A percentile compares a stretch with the other conserved stretches of the same genome.
These are phyloP conservation scores for Danaus chrysippus DNA, from an alignment of 2,888 invertebrate genomes.

Conservation along the genomic window DNA sequence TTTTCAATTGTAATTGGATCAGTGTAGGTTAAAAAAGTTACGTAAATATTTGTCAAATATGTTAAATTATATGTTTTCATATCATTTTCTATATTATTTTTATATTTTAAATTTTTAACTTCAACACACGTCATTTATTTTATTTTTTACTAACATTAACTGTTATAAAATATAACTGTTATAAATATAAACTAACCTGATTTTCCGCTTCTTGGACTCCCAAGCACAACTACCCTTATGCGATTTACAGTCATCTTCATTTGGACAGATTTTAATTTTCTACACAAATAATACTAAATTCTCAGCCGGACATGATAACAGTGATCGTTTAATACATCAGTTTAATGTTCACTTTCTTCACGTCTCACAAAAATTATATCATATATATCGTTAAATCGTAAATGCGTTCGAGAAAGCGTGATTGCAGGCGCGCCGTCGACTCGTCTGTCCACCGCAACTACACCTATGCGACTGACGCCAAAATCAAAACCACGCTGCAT, in stretches of 20 bases:
- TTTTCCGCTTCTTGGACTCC: constrained; percentile 87
- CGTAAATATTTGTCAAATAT: too few relatives aligned
- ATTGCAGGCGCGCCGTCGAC: constrained; percentile 30
- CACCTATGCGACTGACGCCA: constrained; percentile 69
- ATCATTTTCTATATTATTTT: too few relatives aligned
- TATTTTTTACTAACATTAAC: not conserved
- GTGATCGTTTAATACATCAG: constrained; percentile 42
- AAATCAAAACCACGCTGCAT: constrained; percentile 40
- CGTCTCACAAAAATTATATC: constrained; percentile 44
- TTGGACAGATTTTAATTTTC: constrained; percentile 54
- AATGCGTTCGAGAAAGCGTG: constrained; percentile 60
- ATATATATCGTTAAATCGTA: constrained; percentile 54
- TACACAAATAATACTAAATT: constrained; percentile 42
- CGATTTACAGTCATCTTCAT: constrained; percentile 87
- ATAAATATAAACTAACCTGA: constrained; percentile 80
- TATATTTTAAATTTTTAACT: too few relatives aligned
- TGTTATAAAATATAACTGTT: not conserved
- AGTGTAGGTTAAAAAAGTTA: too few relatives aligned
- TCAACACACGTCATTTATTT: not conserved
- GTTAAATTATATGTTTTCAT: too few relatives aligned
- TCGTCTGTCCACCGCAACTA: constrained; percentile 60
- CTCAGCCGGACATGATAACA: constrained; percentile 52
- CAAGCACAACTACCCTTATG: constrained; percentile 89
- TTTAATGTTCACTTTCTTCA: constrained; percentile 49
- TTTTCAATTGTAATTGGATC: too few relatives aligned